Evolutionary conservation across 2,797 vertebrate genomes (phyloP), one percentile per base, ranked within the genome.

Genomic region (Champsocephalus gunnari): DNA sequence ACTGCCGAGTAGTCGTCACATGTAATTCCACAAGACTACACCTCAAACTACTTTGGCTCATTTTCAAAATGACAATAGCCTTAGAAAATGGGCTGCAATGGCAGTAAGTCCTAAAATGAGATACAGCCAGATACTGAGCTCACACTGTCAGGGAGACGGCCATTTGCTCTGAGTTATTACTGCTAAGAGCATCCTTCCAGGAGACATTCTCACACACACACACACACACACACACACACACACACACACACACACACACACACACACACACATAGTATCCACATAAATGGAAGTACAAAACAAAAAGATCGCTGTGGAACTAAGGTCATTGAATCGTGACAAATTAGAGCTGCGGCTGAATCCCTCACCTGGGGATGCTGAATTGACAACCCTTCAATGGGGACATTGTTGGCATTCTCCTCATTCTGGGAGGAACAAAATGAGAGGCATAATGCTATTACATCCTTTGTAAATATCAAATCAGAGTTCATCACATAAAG

Each of bases 341-440:
- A 91, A 92, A 94, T 92, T 83, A 87, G 78, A 55, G 84, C 66
- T 75, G 83, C 76, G 66, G 69, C 72, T 32, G 63, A 77, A 73
- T 85, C 77, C 75, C 94, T 90, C 91, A 96, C 94, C 96, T 96
- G 96, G 89, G 95, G 91, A 88, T 96, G 94, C 76, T 96, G 96
- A 92, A 93, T 83, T 83, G 96, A 96, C 79, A 97, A 93, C 65
- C 94, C 96, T 92, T 95, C 95, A 87, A 96, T 90, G 50, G 95
- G 92, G 72, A 97, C 83, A 85, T 73, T 95, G 93, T 94, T 94
- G 92, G 92, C 93, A 55, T 94, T 94, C 92, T 95, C 89, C 64
- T 94, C 95, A 75, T 92, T 91, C 96, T 96, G 81, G 87, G 86
- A 90, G 89, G 84, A 80, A 91, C 81, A 92, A 80, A 83, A 80